A percentile compares a stretch with the other conserved stretches of the same genome.
Conservation (phyloP, 53 echinoderm and acorn worm species). For the Pentamera pediparva region DNA sequence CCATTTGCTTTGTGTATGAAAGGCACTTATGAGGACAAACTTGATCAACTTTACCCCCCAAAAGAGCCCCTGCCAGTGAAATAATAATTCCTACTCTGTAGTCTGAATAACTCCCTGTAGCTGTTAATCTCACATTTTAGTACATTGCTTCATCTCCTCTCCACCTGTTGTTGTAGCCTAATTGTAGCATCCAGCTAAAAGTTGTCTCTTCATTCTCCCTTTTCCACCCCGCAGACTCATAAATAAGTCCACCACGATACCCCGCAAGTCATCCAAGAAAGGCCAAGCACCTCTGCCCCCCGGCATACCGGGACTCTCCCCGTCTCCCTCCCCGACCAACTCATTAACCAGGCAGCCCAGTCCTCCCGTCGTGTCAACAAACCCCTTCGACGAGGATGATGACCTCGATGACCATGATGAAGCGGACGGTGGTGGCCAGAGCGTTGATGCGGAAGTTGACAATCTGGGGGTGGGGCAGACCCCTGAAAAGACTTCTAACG, state of each 20-base stretch:
- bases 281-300: conserved; percentile 17
- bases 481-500: neutral
- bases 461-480: neutral
- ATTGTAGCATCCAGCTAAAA: too few species aligned
- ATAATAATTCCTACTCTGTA: too few species aligned
- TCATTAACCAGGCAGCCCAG: conserved; percentile 25
- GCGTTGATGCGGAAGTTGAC: neutral
- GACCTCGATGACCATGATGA: neutral
- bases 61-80: too few species aligned
- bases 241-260: neutral
- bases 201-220: neutral
- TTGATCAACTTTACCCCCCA: too few species aligned
- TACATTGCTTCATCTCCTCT: too few species aligned
- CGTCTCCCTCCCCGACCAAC: conserved; percentile 18
- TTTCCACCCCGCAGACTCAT: neutral
- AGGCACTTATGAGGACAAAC: too few species aligned
- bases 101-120: too few species aligned
- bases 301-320: conserved; percentile 8
- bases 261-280: conserved; percentile 19
- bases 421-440: neutral
- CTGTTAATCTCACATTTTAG: too few species aligned
- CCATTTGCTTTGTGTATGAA: too few species aligned
- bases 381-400: neutral
- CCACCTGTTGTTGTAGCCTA: too few species aligned
- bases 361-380: neutral